Conservation (phyloP, 2,113 vertebrate genomes). For the Rissa tridactyla region DNA sequence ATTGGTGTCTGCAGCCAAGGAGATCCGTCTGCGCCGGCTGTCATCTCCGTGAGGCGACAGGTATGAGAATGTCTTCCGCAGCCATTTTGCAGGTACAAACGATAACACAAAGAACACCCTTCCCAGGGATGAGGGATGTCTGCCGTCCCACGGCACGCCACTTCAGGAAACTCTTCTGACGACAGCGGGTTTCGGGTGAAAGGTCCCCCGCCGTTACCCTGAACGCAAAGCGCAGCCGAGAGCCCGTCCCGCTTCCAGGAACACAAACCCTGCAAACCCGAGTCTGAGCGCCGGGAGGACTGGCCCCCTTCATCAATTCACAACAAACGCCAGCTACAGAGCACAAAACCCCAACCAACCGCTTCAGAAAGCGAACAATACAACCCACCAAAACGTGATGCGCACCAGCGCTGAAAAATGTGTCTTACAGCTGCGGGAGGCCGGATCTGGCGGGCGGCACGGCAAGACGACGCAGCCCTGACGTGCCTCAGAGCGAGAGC, state of each 20-base stretch:
- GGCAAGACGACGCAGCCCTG: not conserved
- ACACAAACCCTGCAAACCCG: not conserved
- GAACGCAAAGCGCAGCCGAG: not conserved
- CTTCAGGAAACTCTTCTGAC: not conserved
- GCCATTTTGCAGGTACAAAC: not conserved
- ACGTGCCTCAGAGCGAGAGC: not conserved
- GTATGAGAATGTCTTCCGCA: not conserved
- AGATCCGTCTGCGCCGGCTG: accelerated
- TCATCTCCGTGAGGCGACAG: accelerated
- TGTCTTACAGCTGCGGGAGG: not conserved
- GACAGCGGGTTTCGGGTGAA: not conserved
- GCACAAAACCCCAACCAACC: not conserved
- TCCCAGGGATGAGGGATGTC: not conserved
- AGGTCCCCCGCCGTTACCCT: not conserved
- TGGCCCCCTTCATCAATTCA: not conserved
- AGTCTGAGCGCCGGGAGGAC: not conserved
- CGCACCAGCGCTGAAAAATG: not conserved
- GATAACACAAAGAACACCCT: not conserved
- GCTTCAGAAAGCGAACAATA: not conserved
- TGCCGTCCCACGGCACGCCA: not conserved
- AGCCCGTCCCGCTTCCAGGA: not conserved
- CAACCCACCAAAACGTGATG: not conserved
- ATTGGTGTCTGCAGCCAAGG: not conserved
- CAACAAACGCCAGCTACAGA: not conserved
- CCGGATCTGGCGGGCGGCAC: not conserved